Evolutionary conservation across 2,888 invertebrate genomes (phyloP), one percentile per base, ranked within the genome.

Genomic region (Spisula solida): DNA sequence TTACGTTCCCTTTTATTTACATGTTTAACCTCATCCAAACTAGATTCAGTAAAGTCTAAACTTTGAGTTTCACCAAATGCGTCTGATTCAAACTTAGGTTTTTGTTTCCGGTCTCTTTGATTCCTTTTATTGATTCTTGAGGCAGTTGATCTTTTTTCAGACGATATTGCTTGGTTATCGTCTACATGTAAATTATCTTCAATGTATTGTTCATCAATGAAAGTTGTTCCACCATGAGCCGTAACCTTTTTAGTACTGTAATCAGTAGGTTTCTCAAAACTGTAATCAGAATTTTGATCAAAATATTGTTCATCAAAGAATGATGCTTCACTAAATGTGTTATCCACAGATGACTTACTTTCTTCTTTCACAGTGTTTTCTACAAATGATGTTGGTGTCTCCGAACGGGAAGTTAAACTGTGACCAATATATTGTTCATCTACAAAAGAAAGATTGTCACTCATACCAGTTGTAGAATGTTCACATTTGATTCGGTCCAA

Each of bases 131-230:
- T 25, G 12, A 66, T 25, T 25, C 25, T 25, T 25, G 25, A 66
- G 60, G 8, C 25, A 5, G 60, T 66, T 4, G n/a, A 25, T 66
- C 25, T 66, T 25, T 66, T 25, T 25, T 66, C n/a, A 66, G 60
- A 66, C 10, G 25, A 25, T 66, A 6, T 66, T 25, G 25, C 60
- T 6, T 25, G n/a, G 0, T n/a, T 10, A 25, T 66, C 25, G 1
- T 66, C 60, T 66, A 25, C 20, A n/a, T 66, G 20, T 10, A 25
- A 25, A n/a, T 79, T 29, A 25, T 75, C 14, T 12, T 34, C 87
- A 56, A 88, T 79, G 80, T 88, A 88, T n/a, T 89, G 86, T 51
- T 84, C 81, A 78, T 89, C 89, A 81, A 87, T 48, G 55, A 47
- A 87, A 75, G 48, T n/a, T 66, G 70, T 70, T 20, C 66, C 80